Percentiles rank a stretch among this genome's conserved stretches.
Evolutionary conservation across 2,888 invertebrate species (phyloP).

Genomic region (Clostera curtula): DNA sequence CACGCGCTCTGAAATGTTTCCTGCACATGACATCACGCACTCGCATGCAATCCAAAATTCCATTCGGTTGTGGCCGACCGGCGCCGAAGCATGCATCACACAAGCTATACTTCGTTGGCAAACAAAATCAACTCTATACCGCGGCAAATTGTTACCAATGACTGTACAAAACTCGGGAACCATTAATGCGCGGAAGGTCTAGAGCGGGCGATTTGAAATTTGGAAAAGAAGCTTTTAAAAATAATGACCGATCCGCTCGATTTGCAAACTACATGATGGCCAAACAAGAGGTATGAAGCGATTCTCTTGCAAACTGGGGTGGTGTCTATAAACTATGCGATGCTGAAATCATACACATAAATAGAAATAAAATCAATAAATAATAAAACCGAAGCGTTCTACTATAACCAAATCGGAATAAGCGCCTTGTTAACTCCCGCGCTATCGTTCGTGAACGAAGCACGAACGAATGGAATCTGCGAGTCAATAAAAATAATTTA

Average conservation of each 20-base stretch:
- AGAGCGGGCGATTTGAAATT: slow-evolving; percentile 44
- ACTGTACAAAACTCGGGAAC: slow-evolving; percentile 40
- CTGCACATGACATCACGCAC: slow-evolving; percentile 56
- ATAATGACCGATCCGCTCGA: slow-evolving; percentile 37
- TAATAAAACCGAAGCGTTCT: slow-evolving; percentile 54
- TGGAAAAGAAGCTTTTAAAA: slow-evolving; percentile 47
- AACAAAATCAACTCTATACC: slow-evolving; percentile 51
- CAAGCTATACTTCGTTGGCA: slow-evolving; percentile 40
- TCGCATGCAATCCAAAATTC: slow-evolving; percentile 41
- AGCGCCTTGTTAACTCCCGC: slow-evolving; percentile 46
- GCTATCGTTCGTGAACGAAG: too few relatives aligned
- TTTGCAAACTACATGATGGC: slow-evolving; percentile 55
- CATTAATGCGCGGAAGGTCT: slow-evolving; percentile 68
- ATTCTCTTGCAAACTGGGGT: slow-evolving; percentile 49
- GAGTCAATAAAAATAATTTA: slow-evolving; percentile 14
- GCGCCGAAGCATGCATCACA: slow-evolving; percentile 44
- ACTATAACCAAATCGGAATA: slow-evolving; percentile 51
- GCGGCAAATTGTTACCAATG: slow-evolving; percentile 30
- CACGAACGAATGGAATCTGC: too few relatives aligned
- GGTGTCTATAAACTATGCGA: slow-evolving; percentile 52
- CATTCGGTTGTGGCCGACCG: slow-evolving; percentile 16
- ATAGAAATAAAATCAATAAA: slow-evolving; percentile 42
- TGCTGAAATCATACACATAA: slow-evolving; percentile 64
- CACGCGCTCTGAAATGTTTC: slow-evolving; percentile 88
- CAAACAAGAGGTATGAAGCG: slow-evolving; percentile 47